Conservation (phyloP, 2,888 invertebrate genomes). For the Ormyrus nitidulus region DNA sequence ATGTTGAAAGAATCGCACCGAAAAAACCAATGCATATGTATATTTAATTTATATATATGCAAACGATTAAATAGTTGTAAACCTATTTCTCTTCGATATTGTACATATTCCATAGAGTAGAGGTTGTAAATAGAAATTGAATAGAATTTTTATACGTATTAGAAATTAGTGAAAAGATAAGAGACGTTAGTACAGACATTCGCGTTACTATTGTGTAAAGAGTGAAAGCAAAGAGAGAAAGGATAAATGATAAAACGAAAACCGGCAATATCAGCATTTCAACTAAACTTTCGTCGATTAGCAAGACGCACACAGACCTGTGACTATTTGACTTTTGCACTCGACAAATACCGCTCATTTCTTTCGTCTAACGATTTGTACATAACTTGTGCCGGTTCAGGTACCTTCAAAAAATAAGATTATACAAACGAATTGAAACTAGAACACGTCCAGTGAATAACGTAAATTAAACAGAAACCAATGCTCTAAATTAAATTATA, state of each 20-base stretch:
- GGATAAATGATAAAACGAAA: slow-evolving; percentile 21
- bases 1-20: slow-evolving; percentile 56
- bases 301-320: slow-evolving; percentile 47
- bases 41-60: slow-evolving; percentile 56
- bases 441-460: slow-evolving; percentile 47
- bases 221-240: slow-evolving; percentile 13
- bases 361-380: slow-evolving; percentile 41
- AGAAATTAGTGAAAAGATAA: slow-evolving; percentile 56
- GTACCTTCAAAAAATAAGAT: slow-evolving; percentile 16
- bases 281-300: slow-evolving; percentile 36
- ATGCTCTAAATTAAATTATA: slow-evolving; percentile 15
- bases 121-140: slow-evolving; percentile 66
- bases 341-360: slow-evolving; percentile 23
- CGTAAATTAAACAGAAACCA: slow-evolving; percentile 25
- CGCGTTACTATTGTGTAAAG: slow-evolving; percentile 46
- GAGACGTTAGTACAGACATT: slow-evolving; percentile 37
- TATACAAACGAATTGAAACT: slow-evolving; percentile 47
- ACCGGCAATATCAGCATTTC: slow-evolving; percentile 37
- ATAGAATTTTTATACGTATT: slow-evolving; percentile 66
- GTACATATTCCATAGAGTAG: slow-evolving; percentile 63
- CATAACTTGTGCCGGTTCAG: slow-evolving; percentile 24
- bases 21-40: slow-evolving; percentile 56
- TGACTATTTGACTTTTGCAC: slow-evolving; percentile 51
- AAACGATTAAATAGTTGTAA: slow-evolving; percentile 55
- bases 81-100: slow-evolving; percentile 56